Evolutionary conservation across 2,113 vertebrate species (phyloP).

Genomic region (Pomatorhinus ruficollis): DNA sequence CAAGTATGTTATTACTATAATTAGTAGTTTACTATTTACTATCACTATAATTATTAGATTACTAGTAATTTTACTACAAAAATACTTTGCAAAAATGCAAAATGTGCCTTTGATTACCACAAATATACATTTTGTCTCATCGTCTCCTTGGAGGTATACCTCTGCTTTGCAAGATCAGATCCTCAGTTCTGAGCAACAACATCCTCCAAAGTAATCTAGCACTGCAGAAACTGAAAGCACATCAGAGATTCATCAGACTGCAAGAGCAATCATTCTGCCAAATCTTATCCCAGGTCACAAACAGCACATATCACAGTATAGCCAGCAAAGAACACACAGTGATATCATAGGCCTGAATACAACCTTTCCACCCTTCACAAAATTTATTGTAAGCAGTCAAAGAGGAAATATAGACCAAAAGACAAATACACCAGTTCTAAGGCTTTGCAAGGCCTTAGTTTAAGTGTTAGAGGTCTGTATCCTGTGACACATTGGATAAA

Average conservation of each 20-base stretch:
- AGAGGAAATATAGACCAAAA: not conserved
- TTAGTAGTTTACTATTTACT: not conserved
- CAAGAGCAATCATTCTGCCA: not conserved
- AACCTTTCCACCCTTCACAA: not conserved
- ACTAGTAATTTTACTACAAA: not conserved
- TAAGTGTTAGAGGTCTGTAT: not conserved
- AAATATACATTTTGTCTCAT: not conserved
- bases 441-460: not conserved
- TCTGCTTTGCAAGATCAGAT: not conserved
- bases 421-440: not conserved
- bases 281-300: conserved; percentile 1
- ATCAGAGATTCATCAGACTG: not conserved
- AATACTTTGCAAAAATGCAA: not conserved
- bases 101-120: not conserved
- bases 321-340: not conserved
- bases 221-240: not conserved
- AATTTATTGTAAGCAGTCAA: not conserved
- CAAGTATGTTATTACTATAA: not conserved
- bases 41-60: not conserved
- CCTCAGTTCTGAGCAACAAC: not conserved
- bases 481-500: not conserved
- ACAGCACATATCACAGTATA: not conserved
- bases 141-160: not conserved
- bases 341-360: not conserved
- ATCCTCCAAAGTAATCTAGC: not conserved